Evolutionary conservation across 2,888 invertebrate species (phyloP), one percentile per base, ranked within the genome.

Genomic region (Pilophorus perplexus): DNA sequence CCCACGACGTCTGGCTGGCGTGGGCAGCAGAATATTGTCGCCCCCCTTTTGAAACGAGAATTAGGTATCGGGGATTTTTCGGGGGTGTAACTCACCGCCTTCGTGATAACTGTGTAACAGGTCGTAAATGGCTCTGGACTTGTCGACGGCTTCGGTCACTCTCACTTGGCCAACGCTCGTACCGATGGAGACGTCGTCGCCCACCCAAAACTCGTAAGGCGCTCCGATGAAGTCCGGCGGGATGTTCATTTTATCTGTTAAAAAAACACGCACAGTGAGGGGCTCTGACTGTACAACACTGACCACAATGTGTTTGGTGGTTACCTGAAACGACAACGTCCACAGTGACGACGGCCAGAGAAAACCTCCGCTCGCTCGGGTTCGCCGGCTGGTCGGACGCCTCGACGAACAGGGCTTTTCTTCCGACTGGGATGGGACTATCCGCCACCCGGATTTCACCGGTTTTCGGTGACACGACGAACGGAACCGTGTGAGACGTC

Each of bases 151-250:
- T 64, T 89, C 84, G 25, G 86, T 88, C 1, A 90, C 84, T 69
- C 88, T 82, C 55, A 93, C 87, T 78, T 92, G 92, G 0, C 92
- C 92, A 42, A 92, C 86, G 72, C 90, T 91, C 0, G 90, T 89
- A 6, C 92, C 92, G 69, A 92, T 82, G 0, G 87, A 86, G 3
- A 90, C 90, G 74, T 88, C 89, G n/a, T 85, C 85, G 0, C 91
- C 91, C 27, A 92, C 90, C 91, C 92, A 92, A 76, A 93, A 92
- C 74, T 91, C 90, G 73, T 91, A 93, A 0, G 92, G 91, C 0
- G 90, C 85, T 23, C 90, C 90, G 20, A 91, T 80, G 72, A 92
- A 92, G 74, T 88, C 89, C 1, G 91, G 90, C 33, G 80, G 80
- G 57, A 68, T 84, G 48, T 79, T 76, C 73, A 78, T 78, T 44